Evolutionary conservation across 2,113 vertebrate genomes (phyloP).

Genomic region (Dasypus novemcinctus): DNA sequence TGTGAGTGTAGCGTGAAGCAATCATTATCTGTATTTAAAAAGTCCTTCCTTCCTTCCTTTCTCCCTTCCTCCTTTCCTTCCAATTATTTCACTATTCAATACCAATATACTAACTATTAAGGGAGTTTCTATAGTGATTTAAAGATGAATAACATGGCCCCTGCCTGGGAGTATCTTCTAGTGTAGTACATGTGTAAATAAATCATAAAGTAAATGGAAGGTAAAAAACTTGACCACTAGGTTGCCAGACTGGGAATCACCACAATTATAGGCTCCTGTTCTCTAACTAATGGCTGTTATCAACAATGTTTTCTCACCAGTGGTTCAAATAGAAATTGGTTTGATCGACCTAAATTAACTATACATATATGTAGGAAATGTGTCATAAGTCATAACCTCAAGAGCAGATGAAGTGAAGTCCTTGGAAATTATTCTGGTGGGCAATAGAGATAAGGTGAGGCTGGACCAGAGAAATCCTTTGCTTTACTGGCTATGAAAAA

Average conservation of each 20-base stretch:
- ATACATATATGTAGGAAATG: background rate
- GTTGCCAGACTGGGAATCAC: background rate
- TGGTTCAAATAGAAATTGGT: conserved; percentile 42
- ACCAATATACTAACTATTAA: conserved; percentile 18
- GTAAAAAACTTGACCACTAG: background rate
- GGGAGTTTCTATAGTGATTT: conserved; percentile 21
- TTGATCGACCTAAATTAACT: background rate
- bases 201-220: background rate
- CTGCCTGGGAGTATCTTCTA: background rate
- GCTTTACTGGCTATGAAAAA: background rate
- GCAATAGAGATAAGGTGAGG: background rate
- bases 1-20: background rate
- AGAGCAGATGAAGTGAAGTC: background rate
- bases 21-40: conserved; percentile 46
- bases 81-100: background rate
- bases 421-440: background rate
- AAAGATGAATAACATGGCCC: conserved; percentile 1
- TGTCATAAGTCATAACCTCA: background rate
- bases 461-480: background rate
- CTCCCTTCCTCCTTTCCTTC: background rate
- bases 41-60: background rate
- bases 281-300: conserved; percentile 4
- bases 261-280: background rate
- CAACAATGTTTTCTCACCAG: background rate
- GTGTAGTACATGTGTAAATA: background rate